phyloP scores from a whole-genome alignment of 2,113 vertebrate species.

The Dipodomys spectabilis region DNA sequence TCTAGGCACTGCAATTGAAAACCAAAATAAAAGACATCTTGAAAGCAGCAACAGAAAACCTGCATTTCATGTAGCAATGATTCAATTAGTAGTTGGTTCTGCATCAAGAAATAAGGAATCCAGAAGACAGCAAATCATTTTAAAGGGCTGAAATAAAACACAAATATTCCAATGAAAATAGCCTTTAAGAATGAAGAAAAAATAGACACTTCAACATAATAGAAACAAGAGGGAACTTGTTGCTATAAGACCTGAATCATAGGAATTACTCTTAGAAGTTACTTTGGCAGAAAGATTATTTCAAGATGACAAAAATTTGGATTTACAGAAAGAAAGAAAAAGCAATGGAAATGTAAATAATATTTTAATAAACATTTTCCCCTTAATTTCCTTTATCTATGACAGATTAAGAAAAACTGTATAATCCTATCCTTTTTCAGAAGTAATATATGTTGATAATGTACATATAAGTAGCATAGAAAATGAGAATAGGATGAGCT shows the following conservation, averaged over 20 bases:
- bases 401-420: neutral
- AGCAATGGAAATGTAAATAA: neutral
- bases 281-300: neutral
- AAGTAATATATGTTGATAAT: neutral
- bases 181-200: neutral
- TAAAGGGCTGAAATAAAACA: neutral
- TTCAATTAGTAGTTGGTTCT: neutral
- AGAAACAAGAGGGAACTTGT: neutral
- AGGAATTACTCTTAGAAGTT: neutral
- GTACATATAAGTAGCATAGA: neutral
- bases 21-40: neutral
- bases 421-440: neutral
- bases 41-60: slow-evolving; percentile 15
- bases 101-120: neutral
- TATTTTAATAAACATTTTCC: neutral
- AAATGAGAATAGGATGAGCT: neutral
- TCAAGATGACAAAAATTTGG: neutral
- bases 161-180: slow-evolving; percentile 5
- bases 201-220: neutral
- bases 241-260: neutral
- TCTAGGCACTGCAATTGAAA: neutral
- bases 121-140: neutral
- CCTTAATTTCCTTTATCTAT: neutral
- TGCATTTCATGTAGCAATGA: neutral
- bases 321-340: slow-evolving; percentile 12